These are phyloP conservation scores for Hoplodrina ambigua DNA, from an alignment of 2,888 invertebrate genomes.

Conservation along the genomic window DNA sequence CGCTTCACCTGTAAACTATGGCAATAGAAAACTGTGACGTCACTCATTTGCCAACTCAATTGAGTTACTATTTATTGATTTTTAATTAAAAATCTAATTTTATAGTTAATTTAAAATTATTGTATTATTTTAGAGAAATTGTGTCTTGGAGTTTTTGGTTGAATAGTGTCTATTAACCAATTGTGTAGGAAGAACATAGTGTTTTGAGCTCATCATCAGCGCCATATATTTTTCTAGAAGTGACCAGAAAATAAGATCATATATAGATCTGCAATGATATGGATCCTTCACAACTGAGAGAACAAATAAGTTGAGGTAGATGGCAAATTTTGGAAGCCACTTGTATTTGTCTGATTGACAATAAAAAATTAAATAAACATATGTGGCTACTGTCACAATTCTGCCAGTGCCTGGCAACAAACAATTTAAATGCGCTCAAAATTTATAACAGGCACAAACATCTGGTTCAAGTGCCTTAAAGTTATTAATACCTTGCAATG, in stretches of 20 bases:
- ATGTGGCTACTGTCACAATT: constrained; percentile 6
- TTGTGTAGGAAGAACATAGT: constrained; percentile 19
- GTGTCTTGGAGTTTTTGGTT: no score
- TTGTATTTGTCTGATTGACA: constrained; percentile 7
- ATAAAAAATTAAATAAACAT: constrained; percentile 14
- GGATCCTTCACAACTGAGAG: constrained; percentile 6
- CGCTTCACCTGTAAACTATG: no score
- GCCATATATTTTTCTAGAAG: background rate
- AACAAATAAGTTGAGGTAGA: background rate
- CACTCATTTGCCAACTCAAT: no score
- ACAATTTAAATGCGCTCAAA: background rate
- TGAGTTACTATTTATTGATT: no score
- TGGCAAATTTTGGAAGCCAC: constrained; percentile 1
- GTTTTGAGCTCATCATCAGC: constrained; percentile 39
- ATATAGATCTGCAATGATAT: constrained; percentile 21
- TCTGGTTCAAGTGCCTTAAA: background rate
- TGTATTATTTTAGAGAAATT: no score
- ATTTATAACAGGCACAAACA: constrained; percentile 1
- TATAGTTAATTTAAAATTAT: no score
- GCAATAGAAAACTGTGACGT: no score
- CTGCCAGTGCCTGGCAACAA: constrained; percentile 17
- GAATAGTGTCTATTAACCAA: background rate
- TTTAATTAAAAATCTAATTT: no score
- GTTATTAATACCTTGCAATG: constrained; percentile 35
- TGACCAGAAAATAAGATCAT: constrained; percentile 9